Evolutionary conservation across 1,140 invertebrate species (phyloP), one percentile per base, ranked within the genome.

Genomic region (Brachionus koreanus): DNA sequence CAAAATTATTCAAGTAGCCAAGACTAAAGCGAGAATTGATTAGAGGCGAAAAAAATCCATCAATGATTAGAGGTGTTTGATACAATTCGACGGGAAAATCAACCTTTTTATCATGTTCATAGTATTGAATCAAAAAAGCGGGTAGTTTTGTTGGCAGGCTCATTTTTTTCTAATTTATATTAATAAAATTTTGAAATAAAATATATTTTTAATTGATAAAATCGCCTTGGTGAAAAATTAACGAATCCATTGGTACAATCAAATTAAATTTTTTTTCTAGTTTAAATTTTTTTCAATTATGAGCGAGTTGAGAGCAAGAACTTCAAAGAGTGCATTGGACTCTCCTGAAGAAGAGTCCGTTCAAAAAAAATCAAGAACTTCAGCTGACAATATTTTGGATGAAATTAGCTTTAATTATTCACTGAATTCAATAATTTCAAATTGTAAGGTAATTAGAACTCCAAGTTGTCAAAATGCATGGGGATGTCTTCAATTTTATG

Each of bases 401-500:
- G 65, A 69, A 19, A 39, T 39, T 5, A 19, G 9, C 29, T 19
- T 39, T 37, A 19, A 16, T 39, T 19, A 13, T 39, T 39, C 65
- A 19, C 2, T 69, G 16, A 33, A 65, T 37, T 13, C 63, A 5
- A 33, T 33, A 12, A 65, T 65, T 33, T 65, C 33, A n/a, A 69
- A 69, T 69, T 37, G 16, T 39, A 35, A 69, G 37, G 9, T 19
- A 6, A 39, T 69, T 12, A 69, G 19, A 19, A 37, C 65, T 19
- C 65, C 65, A 39, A 39, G 39, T 63, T 19, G 3, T 7, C 29
- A 16, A 39, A 37, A 10, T 19, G 5, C 35, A 39, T 69, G 65
- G 65, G 65, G 35, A n/a, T 69, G 65, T 69, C 16, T 69, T 9
- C 65, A 69, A 39, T 69, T 69, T 69, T 69, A 69, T 69, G 65